A percentile compares a stretch with the other conserved stretches of the same genome.
phyloP scores from a whole-genome alignment of 1,140 invertebrate species.

The Melanaphis sacchari region DNA sequence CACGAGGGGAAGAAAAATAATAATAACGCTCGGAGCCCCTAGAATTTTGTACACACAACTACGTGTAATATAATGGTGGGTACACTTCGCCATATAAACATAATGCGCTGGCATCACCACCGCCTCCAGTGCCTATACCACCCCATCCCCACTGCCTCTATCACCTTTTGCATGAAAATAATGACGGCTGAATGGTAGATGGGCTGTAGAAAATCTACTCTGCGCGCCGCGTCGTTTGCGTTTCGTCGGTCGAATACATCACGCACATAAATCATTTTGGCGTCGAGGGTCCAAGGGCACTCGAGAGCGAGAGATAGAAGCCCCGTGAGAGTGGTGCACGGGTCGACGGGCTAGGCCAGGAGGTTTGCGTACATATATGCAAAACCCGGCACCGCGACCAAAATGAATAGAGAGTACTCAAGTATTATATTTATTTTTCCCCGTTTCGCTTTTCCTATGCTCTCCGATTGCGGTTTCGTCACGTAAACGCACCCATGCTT shows the following conservation, averaged over 20 bases:
- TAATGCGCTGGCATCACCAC: background rate
- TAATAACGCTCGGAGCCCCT: conserved; percentile 7
- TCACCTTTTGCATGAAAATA: conserved; percentile 39
- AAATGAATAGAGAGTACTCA: background rate
- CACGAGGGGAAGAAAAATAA: conserved; percentile 1
- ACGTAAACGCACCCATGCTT: too few relatives aligned
- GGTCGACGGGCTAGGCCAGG: background rate
- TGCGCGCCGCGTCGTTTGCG: background rate
- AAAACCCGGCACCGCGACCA: background rate
- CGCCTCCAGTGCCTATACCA: background rate
- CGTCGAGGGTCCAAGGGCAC: conserved; percentile 4
- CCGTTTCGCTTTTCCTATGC: background rate
- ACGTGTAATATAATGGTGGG: conserved; percentile 8
- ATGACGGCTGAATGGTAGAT: background rate
- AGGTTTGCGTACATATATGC: background rate
- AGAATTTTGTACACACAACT: conserved; percentile 29
- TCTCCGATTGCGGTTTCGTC: background rate
- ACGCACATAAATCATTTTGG: background rate
- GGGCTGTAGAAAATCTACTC: background rate
- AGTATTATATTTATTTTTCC: background rate
- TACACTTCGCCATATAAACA: background rate
- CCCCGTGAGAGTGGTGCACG: background rate
- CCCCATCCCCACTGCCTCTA: background rate
- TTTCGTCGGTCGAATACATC: background rate
- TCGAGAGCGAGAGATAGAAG: background rate